Evolutionary conservation across 2,113 vertebrate species (phyloP).

Genomic region (Struthidea cinerea): DNA sequence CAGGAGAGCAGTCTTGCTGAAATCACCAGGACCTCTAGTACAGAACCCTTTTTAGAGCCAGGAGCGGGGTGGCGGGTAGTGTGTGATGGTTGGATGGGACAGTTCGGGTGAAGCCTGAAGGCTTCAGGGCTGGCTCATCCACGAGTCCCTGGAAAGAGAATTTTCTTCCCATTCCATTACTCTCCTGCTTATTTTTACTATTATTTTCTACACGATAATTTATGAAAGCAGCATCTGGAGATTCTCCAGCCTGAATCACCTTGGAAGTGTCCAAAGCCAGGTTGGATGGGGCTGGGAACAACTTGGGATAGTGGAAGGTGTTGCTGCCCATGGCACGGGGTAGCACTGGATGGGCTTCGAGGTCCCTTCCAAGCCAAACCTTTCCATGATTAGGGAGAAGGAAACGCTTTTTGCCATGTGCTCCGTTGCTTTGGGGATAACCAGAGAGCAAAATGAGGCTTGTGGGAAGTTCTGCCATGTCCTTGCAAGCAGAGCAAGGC

Average conservation of each 20-base stretch:
- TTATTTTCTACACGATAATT: neutral
- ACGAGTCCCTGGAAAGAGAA: neutral
- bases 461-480: neutral
- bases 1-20: neutral
- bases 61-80: rapidly evolving
- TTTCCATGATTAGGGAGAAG: neutral
- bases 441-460: neutral
- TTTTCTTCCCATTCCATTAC: neutral
- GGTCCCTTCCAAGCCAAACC: neutral
- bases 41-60: neutral
- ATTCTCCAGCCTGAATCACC: neutral
- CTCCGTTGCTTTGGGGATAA: neutral
- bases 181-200: neutral
- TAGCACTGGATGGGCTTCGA: neutral
- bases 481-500: neutral
- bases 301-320: neutral
- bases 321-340: neutral
- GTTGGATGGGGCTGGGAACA: neutral
- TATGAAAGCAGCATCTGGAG: neutral
- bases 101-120: neutral
- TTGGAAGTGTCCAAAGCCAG: neutral
- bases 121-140: neutral
- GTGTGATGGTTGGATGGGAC: neutral
- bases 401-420: neutral
- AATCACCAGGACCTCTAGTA: neutral